Base-by-base conservation (phyloP, 2,888 invertebrate species). In the Metellina segmentata region DNA sequence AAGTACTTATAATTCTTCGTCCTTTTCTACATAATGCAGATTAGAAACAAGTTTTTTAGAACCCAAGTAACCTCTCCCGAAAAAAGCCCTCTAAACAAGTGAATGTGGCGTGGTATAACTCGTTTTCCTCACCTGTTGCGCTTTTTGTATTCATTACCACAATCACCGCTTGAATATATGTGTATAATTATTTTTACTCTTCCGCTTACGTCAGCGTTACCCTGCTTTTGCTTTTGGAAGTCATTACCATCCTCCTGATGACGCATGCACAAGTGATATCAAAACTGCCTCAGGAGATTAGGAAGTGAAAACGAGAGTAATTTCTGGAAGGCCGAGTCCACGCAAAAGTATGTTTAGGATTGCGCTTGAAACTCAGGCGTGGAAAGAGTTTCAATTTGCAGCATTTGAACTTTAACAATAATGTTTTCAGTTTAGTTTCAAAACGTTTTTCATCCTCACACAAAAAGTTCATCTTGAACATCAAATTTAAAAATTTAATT, bases 121-220 rank as follows among this genome's bases (percentile, higher is more conserved):
- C 83, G 61, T 85, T 85, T 72, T 74, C 53, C 52, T 48, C 52
- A 11, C 82, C 19, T 71, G 51, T 20, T 13, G 16, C 74, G 52
- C 53, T 34, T 85, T 52, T 51, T 34, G 20, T 20, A 79, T 61
- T 61, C 53, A 34, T 20, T 74, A 52, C 74, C n/a, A 52, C 49
- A 74, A 74, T 20, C 74, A 82, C 49, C 69, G 20, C 13, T 53
- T 20, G 49, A 61, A 69, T 85, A 19, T 70, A 70, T 34, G 13
- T 71, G 48, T 20, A 53, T 52, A 71, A 79, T 52, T 79, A 87
- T 79, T 70, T 70, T 16, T 34, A 86, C 49, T 61, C 61, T 87
- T 87, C 87, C 87, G 79, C 87, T 79, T 79, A 52, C 87, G 87
- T 79, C 79, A 79, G 16, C 9, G 69, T 13, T 34, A 2, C n/a